Percentiles rank a stretch among this genome's conserved stretches.
Evolutionary conservation across 2,113 vertebrate genomes (phyloP).

Genomic region (Formicarius rufipectus): DNA sequence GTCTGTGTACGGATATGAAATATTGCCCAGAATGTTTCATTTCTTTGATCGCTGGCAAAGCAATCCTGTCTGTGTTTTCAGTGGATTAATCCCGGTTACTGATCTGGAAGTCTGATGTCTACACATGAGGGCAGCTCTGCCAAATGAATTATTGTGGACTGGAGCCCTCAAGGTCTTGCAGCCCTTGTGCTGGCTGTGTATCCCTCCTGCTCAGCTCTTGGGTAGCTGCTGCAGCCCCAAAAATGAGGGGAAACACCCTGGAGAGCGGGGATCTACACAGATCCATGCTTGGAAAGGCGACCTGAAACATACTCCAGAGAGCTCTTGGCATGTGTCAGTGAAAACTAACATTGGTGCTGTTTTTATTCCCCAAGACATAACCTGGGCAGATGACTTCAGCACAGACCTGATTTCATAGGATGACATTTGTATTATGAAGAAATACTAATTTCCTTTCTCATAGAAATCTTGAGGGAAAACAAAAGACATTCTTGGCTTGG

Average conservation of each 20-base stretch:
- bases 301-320: not conserved
- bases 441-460: not conserved
- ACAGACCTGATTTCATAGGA: not conserved
- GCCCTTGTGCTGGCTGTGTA: not conserved
- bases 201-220: not conserved
- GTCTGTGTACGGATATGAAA: not conserved
- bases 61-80: slow-evolving; percentile 30
- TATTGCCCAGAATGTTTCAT: not conserved
- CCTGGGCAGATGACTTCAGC: not conserved
- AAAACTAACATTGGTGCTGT: not conserved
- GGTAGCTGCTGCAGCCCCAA: not conserved
- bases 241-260: not conserved
- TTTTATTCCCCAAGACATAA: not conserved
- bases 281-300: not conserved
- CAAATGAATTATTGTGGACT: not conserved
- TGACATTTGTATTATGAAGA: not conserved
- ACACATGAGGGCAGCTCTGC: not conserved
- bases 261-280: not conserved
- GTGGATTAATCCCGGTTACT: slow-evolving; percentile 7
- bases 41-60: not conserved
- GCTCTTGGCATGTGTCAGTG: not conserved
- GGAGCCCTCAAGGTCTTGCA: not conserved
- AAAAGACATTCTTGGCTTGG: not conserved
- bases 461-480: not conserved
- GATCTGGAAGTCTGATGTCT: slow-evolving; percentile 45